Evolutionary conservation across 2,888 invertebrate species (phyloP), one percentile per base, ranked within the genome.

Genomic region (Epiperipatus broadwayi): DNA sequence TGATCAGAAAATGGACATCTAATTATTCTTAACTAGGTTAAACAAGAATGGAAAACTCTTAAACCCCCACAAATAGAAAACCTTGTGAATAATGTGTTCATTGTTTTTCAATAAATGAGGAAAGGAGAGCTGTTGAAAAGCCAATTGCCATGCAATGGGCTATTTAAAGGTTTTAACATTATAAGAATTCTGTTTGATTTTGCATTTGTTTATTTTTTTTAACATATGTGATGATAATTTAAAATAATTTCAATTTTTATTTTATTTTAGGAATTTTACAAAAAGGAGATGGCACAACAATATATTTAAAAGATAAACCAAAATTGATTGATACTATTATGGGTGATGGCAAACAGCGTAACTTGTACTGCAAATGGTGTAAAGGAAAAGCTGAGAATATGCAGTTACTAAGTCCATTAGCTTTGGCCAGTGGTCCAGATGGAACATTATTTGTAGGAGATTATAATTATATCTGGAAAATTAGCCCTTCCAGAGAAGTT

Each of bases 361-460:
- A 80, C 1, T 63, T 87, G 22, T 75, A 76, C 48, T 87, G 87
- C n/a, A n/a, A n/a, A n/a, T n/a, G n/a, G n/a, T 89, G 91, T 56
- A 63, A 63, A 41, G 84, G 84, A 0, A 68, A 78, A 37, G 83
- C 83, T 10, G 78, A 78, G 52, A 78, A 83, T 56, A 75, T 87
- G 37, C 72, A 76, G 39, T 69, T 97, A 1, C 65, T 91, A 47
- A 85, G 87, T 0, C 95, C 95, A 1, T 83, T 89, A 7, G 85
- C 93, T 2, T 64, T 97, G 40, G 83, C 93, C 2, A 81, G 85
- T 15, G 89, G 87, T 18, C 79, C 89, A 8, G 95, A 97, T 61
- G 97, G 97, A 27, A 85, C 85, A 48, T 69, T 97, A 34, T 93
- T 89, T 58, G 85, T 95, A 8, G 93, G 91, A 8, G 93, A 95